Conservation (phyloP, 2,797 vertebrate genomes). For the Apogon hyalosoma region DNA sequence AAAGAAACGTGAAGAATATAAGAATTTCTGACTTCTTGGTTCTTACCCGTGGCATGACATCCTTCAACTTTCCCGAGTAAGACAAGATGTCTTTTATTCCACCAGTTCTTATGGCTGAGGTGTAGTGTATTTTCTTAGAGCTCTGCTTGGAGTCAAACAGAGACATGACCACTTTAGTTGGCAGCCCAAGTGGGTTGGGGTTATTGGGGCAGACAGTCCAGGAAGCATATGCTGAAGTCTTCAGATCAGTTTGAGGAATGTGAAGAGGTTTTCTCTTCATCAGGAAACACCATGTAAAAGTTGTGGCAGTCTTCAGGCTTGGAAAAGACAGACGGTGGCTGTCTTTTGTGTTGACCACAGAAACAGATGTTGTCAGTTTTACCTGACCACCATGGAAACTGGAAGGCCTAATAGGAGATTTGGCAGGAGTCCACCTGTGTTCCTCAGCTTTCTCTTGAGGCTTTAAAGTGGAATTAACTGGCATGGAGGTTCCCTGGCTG, state of each 20-base stretch:
- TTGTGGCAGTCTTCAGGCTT: constrained; percentile 95
- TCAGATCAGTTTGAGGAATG: constrained; percentile 90
- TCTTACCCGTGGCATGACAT: constrained; percentile 89
- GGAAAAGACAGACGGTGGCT: constrained; percentile 90
- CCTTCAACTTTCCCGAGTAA: constrained; percentile 95
- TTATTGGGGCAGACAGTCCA: constrained; percentile 90
- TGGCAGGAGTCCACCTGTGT: constrained; percentile 81
- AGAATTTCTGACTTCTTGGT: background rate
- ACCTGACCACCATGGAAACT: constrained; percentile 83
- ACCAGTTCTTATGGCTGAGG: constrained; percentile 90
- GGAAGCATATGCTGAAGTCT: constrained; percentile 92
- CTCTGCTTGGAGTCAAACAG: constrained; percentile 96
- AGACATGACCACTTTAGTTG: constrained; percentile 95
- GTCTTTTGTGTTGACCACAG: constrained; percentile 85
- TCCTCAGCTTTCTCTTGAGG: constrained; percentile 84
- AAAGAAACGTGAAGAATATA: background rate
- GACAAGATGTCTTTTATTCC: constrained; percentile 91
- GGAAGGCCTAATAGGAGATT: constrained; percentile 79
- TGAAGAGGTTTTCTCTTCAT: constrained; percentile 92
- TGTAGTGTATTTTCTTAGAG: constrained; percentile 91
- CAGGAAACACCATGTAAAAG: constrained; percentile 97
- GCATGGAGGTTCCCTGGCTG: constrained; percentile 55
- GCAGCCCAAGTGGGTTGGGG: constrained; percentile 93
- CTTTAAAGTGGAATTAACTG: constrained; percentile 78
- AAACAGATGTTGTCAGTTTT: constrained; percentile 82